Percentiles rank a stretch among this genome's conserved stretches.
These are phyloP conservation scores for Cetonia aurata DNA, from an alignment of 2,888 invertebrate genomes.

Conservation along the genomic window DNA sequence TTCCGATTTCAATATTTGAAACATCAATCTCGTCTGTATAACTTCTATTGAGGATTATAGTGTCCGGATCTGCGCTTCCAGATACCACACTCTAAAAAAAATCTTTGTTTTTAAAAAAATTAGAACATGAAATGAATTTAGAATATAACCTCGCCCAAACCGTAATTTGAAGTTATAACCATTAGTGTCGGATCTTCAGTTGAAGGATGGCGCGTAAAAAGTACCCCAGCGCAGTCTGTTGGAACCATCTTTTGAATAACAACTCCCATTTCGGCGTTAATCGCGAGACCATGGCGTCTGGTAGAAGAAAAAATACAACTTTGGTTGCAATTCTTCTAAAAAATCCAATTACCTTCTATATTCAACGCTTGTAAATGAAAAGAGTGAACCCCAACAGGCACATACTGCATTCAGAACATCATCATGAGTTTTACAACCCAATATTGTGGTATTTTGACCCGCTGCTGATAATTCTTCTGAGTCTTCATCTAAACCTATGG, in stretches of 20 bases:
- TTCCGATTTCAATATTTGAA: constrained; percentile 67
- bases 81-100: constrained; percentile 81
- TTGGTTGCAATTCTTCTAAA: not conserved
- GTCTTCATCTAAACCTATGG: constrained; percentile 82
- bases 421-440: constrained; percentile 73
- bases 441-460: constrained; percentile 85
- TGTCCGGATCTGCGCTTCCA: constrained; percentile 82
- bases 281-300: constrained; percentile 80
- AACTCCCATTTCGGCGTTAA: constrained; percentile 80
- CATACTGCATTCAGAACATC: constrained; percentile 73
- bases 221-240: not conserved
- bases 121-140: not conserved
- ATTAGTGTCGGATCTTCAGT: constrained; percentile 72
- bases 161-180: constrained; percentile 84
- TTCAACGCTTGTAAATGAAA: constrained; percentile 79
- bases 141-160: constrained; percentile 78
- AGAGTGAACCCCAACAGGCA: constrained; percentile 88
- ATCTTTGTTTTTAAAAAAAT: not conserved
- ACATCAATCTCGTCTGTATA: constrained; percentile 68
- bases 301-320: not conserved
- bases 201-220: not conserved
- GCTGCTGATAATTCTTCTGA: constrained; percentile 84
- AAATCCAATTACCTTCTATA: constrained; percentile 75
- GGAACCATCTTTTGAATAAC: constrained; percentile 83
- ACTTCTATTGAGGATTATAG: constrained; percentile 71